A percentile compares a stretch with the other conserved stretches of the same genome.
Evolutionary conservation across 2,113 vertebrate genomes (phyloP).

Genomic region (Rhabdomys dilectus): DNA sequence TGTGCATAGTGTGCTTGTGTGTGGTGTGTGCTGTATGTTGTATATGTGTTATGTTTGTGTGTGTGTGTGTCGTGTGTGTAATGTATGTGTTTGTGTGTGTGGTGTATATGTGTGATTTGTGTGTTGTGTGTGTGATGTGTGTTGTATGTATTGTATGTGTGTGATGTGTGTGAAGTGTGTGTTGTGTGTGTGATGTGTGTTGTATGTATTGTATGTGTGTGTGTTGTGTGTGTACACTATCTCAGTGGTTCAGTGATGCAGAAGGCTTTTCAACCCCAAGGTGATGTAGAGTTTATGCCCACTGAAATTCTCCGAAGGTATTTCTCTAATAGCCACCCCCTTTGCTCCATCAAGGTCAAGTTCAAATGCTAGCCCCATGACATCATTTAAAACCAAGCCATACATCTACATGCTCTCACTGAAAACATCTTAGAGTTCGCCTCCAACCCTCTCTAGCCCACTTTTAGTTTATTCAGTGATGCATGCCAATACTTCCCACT

Average conservation of each 20-base stretch:
- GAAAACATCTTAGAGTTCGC: neutral
- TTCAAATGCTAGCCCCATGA: neutral
- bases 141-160: neutral
- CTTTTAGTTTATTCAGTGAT: neutral
- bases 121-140: too few species aligned
- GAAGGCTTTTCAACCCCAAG: slow-evolving; percentile 8
- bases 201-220: neutral
- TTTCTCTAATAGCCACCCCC: neutral
- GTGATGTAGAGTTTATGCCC: neutral
- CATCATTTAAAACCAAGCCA: neutral
- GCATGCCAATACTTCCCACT: neutral
- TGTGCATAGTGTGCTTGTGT: neutral
- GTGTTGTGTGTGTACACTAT: neutral
- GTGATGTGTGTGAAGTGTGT: neutral
- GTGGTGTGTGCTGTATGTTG: neutral
- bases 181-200: too few species aligned
- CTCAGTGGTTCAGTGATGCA: neutral
- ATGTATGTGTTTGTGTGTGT: too few species aligned
- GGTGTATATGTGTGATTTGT: too few species aligned
- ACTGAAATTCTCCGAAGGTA: neutral
- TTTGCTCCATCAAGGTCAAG: neutral
- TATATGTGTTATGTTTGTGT: neutral
- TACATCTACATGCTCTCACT: fast-evolving
- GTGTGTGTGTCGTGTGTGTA: neutral
- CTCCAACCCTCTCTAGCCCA: neutral